Percentiles rank a stretch among this genome's conserved stretches.
Evolutionary conservation across 2,888 invertebrate genomes (phyloP).

Genomic region (Lithophane ornitopus): DNA sequence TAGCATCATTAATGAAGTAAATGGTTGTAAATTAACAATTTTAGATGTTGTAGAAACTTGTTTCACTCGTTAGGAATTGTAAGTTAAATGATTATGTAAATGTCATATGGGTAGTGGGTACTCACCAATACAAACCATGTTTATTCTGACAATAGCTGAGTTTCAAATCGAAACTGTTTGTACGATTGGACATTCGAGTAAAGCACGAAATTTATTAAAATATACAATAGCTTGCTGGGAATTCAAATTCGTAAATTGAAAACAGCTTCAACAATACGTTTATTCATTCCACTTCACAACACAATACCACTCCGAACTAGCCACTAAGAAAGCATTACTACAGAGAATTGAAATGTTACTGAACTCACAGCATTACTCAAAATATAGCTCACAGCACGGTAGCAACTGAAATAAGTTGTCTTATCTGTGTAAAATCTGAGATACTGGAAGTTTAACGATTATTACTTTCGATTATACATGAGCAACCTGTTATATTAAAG

Average conservation of each 20-base stretch:
- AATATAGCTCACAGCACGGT: constrained; percentile 55
- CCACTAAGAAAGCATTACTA: constrained; percentile 52
- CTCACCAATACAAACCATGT: constrained; percentile 28
- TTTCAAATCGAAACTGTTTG: constrained; percentile 37
- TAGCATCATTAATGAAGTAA: background rate
- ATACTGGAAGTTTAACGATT: constrained; percentile 71
- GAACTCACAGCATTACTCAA: constrained; percentile 49
- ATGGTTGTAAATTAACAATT: constrained; percentile 1
- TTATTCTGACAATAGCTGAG: constrained; percentile 41
- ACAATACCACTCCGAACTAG: constrained; percentile 50
- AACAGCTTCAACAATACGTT: constrained; percentile 50
- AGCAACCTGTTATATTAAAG: constrained; percentile 60
- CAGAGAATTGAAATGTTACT: constrained; percentile 60
- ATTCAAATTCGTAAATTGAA: constrained; percentile 55
- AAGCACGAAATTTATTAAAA: constrained; percentile 51
- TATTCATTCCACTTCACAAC: constrained; percentile 56
- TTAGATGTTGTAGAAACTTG: constrained; percentile 10
- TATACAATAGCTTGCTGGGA: constrained; percentile 37
- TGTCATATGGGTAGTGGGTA: constrained; percentile 22
- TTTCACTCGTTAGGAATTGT: constrained; percentile 3
- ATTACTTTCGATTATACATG: constrained; percentile 69
- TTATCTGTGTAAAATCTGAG: constrained; percentile 67
- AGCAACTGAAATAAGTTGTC: constrained; percentile 66
- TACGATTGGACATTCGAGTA: constrained; percentile 34
- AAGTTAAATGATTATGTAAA: constrained; percentile 38